Conservation (phyloP, 1,140 invertebrate species). For the Gonioctena quinquepunctata region DNA sequence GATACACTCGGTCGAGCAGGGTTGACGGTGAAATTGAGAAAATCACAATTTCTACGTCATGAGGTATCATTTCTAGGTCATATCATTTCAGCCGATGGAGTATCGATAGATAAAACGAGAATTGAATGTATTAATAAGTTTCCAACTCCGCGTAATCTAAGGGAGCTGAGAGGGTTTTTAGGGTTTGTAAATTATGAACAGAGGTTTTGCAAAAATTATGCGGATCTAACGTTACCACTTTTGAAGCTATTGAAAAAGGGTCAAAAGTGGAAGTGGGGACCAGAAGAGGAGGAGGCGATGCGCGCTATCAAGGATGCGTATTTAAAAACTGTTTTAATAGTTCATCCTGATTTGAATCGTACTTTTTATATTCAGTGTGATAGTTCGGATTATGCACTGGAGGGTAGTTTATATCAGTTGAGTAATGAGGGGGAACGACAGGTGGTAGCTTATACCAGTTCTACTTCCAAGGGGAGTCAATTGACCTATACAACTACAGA, state of each 20-base stretch:
- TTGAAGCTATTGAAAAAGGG: neutral
- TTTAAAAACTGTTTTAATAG: neutral
- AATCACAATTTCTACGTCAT: neutral
- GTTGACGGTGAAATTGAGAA: neutral
- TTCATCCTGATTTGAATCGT: neutral
- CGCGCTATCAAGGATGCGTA: neutral
- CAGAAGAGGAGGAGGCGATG: neutral
- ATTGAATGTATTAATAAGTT: constrained; percentile 3
- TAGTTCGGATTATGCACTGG: constrained; percentile 1
- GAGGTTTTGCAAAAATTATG: neutral
- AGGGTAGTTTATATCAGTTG: neutral
- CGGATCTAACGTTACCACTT: neutral
- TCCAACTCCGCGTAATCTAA: neutral
- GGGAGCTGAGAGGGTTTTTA: neutral
- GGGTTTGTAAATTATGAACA: neutral
- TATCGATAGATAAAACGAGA: neutral
- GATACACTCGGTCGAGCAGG: neutral
- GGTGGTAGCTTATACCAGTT: neutral
- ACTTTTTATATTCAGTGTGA: neutral
- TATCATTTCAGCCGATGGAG: neutral
- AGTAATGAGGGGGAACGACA: neutral
- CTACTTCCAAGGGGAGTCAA: neutral
- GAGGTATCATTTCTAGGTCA: constrained; percentile 3
- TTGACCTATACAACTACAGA: neutral
- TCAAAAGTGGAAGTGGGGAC: neutral